Conservation (phyloP, 2,113 vertebrate species). For the Tyto alba region DNA sequence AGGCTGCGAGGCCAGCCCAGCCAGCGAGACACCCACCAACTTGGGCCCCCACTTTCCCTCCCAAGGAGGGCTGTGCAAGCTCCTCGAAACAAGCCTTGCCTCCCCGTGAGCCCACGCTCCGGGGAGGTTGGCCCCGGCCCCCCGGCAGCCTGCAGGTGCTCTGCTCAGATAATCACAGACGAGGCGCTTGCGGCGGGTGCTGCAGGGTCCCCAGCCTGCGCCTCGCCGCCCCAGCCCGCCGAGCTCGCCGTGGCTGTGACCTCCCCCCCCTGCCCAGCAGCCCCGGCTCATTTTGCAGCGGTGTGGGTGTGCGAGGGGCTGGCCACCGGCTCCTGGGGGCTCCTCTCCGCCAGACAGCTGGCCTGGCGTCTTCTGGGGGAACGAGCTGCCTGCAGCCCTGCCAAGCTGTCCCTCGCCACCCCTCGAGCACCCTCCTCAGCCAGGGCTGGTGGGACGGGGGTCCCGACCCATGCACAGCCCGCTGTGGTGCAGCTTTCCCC, state of each 20-base stretch:
- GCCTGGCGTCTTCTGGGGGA: background rate
- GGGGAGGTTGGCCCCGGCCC: background rate
- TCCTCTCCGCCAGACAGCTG: background rate
- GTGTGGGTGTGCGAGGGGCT: background rate
- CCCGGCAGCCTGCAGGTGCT: background rate
- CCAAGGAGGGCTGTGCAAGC: fast-evolving
- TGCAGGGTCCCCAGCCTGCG: background rate
- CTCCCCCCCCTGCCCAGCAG: background rate
- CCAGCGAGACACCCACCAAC: fast-evolving
- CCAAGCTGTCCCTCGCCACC: fast-evolving
- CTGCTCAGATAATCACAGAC: background rate
- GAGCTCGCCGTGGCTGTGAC: background rate
- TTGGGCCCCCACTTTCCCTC: background rate
- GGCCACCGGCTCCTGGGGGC: background rate
- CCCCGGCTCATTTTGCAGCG: background rate
- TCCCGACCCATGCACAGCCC: fast-evolving
- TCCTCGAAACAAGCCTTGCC: background rate
- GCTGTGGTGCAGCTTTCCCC: background rate
- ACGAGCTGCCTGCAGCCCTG: background rate
- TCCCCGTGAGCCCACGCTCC: fast-evolving
- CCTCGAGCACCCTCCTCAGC: background rate
- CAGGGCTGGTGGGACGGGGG: fast-evolving
- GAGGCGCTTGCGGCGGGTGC: fast-evolving
- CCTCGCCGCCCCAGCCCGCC: fast-evolving
- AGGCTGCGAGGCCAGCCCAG: background rate